A percentile compares a stretch with the other conserved stretches of the same genome.
phyloP scores from a whole-genome alignment of 2,797 vertebrate species.

The Eurystomus glaucurus region DNA sequence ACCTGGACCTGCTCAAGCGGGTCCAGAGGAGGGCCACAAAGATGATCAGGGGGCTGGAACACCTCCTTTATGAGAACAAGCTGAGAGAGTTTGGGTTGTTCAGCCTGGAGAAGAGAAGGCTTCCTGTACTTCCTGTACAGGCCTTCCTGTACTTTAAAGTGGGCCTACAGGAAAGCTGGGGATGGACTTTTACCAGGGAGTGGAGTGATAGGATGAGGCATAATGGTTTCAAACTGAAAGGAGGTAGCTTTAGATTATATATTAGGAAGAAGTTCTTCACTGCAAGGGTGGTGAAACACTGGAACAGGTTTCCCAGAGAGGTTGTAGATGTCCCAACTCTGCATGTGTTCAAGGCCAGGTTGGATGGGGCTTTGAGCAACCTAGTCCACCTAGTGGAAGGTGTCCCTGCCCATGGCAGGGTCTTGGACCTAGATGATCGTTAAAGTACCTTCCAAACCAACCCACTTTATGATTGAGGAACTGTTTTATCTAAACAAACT shows the following conservation, averaged over 20 bases:
- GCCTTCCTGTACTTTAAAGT: background rate
- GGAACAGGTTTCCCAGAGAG: background rate
- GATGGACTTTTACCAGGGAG: background rate
- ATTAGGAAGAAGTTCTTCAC: background rate
- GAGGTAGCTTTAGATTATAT: background rate
- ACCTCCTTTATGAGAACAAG: background rate
- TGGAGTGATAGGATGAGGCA: background rate
- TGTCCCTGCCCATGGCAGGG: background rate
- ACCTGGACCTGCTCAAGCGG: background rate
- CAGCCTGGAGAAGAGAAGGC: background rate
- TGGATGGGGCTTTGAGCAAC: background rate
- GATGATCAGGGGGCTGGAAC: background rate
- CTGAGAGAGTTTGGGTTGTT: no score
- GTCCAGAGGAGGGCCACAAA: background rate
- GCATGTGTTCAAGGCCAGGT: background rate
- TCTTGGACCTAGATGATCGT: background rate
- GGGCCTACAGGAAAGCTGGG: background rate
- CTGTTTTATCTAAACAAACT: background rate
- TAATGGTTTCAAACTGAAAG: background rate
- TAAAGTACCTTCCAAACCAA: background rate
- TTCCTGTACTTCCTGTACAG: background rate
- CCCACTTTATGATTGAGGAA: background rate
- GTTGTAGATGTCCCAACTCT: background rate
- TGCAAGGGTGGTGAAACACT: background rate
- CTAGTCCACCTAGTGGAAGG: no score